Evolutionary conservation across 2,888 invertebrate genomes (phyloP).

Genomic region (Isoperla grammatica): DNA sequence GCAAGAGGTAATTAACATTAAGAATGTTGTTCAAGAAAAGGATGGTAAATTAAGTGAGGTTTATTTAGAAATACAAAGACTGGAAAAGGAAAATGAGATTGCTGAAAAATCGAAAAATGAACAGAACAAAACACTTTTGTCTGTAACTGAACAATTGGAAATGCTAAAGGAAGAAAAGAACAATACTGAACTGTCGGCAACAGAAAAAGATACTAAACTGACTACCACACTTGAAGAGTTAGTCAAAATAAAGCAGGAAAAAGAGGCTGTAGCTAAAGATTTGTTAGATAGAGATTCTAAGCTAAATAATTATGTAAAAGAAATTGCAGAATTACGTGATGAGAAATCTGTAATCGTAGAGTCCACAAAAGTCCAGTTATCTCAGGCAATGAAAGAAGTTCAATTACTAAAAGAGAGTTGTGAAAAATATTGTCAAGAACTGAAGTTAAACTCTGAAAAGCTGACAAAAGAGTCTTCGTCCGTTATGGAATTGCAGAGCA

Average conservation of each 20-base stretch:
- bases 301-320: slow-evolving; percentile 36
- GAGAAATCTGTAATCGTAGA: slow-evolving; percentile 45
- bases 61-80: slow-evolving; percentile 34
- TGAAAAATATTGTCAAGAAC: slow-evolving; percentile 23
- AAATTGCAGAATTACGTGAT: slow-evolving; percentile 43
- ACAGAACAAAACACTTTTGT: slow-evolving; percentile 42
- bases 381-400: slow-evolving; percentile 21
- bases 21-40: slow-evolving; percentile 33
- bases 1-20: slow-evolving; percentile 36
- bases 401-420: slow-evolving; percentile 23
- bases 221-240: slow-evolving; percentile 19
- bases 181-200: slow-evolving; percentile 6
- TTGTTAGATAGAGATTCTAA: slow-evolving; percentile 4
- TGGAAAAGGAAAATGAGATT: slow-evolving; percentile 44
- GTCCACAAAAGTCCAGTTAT: slow-evolving; percentile 45
- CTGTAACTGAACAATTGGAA: slow-evolving; percentile 47
- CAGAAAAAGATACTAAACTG: slow-evolving; percentile 20
- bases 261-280: neutral
- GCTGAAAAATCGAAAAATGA: slow-evolving; percentile 49
- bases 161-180: slow-evolving; percentile 25
- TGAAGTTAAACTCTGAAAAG: slow-evolving; percentile 24
- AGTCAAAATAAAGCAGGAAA: slow-evolving; percentile 17
- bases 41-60: slow-evolving; percentile 35
- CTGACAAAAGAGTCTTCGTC: slow-evolving; percentile 35
- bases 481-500: slow-evolving; percentile 44